Evolutionary conservation across 2,797 vertebrate species (phyloP).

Genomic region (Balearica regulorum): DNA sequence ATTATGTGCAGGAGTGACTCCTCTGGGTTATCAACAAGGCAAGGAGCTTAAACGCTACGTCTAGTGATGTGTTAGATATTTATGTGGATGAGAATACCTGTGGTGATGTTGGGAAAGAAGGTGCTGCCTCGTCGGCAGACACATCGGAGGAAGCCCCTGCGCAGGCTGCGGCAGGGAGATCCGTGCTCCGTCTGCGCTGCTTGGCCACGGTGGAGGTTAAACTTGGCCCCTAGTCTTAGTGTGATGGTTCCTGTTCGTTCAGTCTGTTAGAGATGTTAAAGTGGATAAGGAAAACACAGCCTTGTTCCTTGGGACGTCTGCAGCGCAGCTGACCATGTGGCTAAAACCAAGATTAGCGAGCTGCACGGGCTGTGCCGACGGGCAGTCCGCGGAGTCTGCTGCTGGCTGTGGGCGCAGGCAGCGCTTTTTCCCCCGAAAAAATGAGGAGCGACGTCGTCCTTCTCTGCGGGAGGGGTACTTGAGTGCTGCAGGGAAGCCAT

Average conservation of each 20-base stretch:
- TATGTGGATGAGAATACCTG: not conserved
- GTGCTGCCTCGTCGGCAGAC: not conserved
- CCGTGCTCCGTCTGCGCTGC: rapidly evolving
- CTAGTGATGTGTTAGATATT: not conserved
- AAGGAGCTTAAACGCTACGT: rapidly evolving
- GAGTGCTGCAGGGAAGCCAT: not conserved
- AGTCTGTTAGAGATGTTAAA: not conserved
- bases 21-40: not conserved
- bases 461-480: not conserved
- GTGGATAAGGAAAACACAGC: not conserved
- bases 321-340: rapidly evolving
- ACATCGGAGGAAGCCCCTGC: rapidly evolving
- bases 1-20: not conserved
- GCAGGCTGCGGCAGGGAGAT: not conserved
- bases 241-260: not conserved
- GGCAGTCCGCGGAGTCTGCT: not conserved
- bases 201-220: not conserved
- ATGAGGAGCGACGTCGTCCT: not conserved
- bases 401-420: not conserved
- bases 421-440: not conserved
- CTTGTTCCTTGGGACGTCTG: not conserved
- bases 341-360: not conserved
- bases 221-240: not conserved
- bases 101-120: not conserved
- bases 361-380: not conserved